Base-by-base conservation (phyloP, 2,888 invertebrate genomes). In the Ophion ellenae region DNA sequence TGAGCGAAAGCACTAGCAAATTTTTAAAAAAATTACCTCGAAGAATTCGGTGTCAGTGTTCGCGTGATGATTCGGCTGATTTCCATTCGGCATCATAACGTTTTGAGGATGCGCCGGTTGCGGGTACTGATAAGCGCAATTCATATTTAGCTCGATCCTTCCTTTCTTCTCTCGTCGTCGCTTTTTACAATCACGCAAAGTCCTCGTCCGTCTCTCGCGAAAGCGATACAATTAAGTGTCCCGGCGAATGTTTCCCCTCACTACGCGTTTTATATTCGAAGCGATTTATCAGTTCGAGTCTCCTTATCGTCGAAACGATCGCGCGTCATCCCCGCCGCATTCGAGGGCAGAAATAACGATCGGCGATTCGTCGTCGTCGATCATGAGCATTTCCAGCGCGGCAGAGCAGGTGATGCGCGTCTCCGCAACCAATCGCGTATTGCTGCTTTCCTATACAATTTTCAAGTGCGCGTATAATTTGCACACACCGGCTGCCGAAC, bases 121-220 rank as follows among this genome's bases (percentile, higher is more conserved):
- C 53, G 94, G 91, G 83, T 94, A 94, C 87, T 94, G 94, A 90
- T 94, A 94, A 66, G 94, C 93, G 90, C 94, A 94, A 90, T 94
- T 94, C 94, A 94, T 94, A 14, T 53, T 53, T 14, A 17, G 53
- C 53, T 53, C 17, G 53, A 5, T 17, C 2, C 5, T 17, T 53
- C 17, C 11, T 14, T 17, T 53, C 40, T 40, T 7, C 40, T 40
- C 40, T 40, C 40, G 40, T 40, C 6, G 40, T 63, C 5, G 53
- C 11, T 77, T 36, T 59, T 11, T 53, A 53, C 45, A 28, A 40
- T 71, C 77, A 24, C 81, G 67, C 36, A 59, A 75, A 78, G 73
- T 67, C 59, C 28, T 69, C 24, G 36, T 47, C 20, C n/a, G 45
- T 28, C 14, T 0, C 32, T 28, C 17, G 20, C 28, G 28, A 57